Evolutionary conservation across 2,797 vertebrate genomes (phyloP).

Genomic region (Anniella stebbinsi): DNA sequence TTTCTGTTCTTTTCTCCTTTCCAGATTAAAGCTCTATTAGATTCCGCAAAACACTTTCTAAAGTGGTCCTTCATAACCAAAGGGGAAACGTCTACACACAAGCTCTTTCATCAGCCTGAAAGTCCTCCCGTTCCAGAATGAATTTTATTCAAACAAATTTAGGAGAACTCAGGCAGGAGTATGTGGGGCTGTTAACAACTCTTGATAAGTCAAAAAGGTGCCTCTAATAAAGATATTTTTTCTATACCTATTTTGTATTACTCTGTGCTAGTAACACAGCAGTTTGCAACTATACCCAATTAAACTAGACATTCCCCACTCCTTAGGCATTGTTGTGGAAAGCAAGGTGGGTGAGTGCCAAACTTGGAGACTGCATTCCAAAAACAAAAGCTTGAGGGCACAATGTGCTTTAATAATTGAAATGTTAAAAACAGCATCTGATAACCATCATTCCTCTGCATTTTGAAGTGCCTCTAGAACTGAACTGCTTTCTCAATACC

Average conservation of each 20-base stretch:
- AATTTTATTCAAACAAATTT: background rate
- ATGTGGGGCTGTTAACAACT: background rate
- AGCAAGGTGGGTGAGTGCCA: background rate
- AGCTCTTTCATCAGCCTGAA: background rate
- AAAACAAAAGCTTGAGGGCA: background rate
- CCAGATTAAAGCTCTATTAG: background rate
- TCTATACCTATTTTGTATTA: background rate
- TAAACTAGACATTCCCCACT: background rate
- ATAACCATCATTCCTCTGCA: conserved; percentile 7
- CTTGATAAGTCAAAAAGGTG: background rate
- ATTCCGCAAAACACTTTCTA: background rate
- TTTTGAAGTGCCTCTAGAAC: background rate
- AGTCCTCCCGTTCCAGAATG: background rate
- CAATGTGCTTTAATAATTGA: conserved; percentile 3
- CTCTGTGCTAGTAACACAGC: background rate
- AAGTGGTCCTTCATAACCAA: background rate
- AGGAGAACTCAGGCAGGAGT: background rate
- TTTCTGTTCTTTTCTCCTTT: background rate
- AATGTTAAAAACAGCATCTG: background rate
- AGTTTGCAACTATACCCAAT: background rate
- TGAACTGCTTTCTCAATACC: conserved; percentile 9
- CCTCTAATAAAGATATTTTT: background rate
- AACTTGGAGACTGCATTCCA: conserved; percentile 3
- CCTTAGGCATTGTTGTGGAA: background rate
- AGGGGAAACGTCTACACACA: background rate